A percentile compares a stretch with the other conserved stretches of the same genome.
Evolutionary conservation across 2,888 invertebrate species (phyloP).

Genomic region (Clanis bilineata): DNA sequence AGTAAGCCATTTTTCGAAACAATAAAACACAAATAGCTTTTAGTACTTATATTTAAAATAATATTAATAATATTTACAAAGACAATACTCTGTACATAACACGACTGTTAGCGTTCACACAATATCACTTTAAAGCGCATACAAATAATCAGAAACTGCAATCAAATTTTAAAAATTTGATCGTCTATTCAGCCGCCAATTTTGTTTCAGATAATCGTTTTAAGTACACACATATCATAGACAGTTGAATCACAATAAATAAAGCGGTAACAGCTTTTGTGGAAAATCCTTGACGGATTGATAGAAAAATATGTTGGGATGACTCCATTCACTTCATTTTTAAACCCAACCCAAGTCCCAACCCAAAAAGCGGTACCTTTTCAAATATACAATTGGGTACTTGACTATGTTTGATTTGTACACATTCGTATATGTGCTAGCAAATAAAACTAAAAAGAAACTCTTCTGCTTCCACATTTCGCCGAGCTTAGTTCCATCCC

Average conservation of each 20-base stretch:
- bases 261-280: constrained; percentile 50
- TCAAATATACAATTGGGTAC: too few relatives aligned
- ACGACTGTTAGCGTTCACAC: constrained; percentile 39
- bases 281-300: background rate
- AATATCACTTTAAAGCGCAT: constrained; percentile 58
- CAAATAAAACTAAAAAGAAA: too few relatives aligned
- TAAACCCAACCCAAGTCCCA: too few relatives aligned
- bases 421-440: too few relatives aligned
- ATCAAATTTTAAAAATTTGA: background rate
- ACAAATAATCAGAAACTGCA: constrained; percentile 18
- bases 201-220: background rate
- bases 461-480: too few relatives aligned
- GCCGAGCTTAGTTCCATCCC: too few relatives aligned
- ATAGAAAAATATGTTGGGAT: constrained; percentile 2
- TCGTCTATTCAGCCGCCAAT: background rate
- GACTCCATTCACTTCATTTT: background rate
- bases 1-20: background rate
- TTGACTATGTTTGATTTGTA: too few relatives aligned
- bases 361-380: too few relatives aligned
- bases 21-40: background rate
- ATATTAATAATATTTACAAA: constrained; percentile 42
- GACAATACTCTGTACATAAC: constrained; percentile 25
- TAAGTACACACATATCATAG: constrained; percentile 44
- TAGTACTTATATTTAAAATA: constrained; percentile 5
- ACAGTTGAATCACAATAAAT: constrained; percentile 55